These are phyloP conservation scores for Chrysogorgia sp. DNA, from an alignment of 92 coral and sea anemone genomes.

Conservation along the genomic window DNA sequence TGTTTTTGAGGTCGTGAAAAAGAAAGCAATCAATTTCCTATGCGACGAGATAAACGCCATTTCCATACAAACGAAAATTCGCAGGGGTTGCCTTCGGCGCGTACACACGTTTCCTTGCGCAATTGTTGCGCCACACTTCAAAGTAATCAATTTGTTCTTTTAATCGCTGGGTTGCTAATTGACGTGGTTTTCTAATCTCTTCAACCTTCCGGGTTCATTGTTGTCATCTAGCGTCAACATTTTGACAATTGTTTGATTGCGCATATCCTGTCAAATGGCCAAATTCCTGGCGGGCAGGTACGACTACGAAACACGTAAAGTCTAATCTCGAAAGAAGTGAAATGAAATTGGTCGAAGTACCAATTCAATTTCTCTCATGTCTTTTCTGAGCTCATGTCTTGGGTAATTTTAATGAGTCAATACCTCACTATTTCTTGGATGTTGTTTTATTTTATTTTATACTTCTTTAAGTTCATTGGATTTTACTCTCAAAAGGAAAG, in stretches of 20 bases:
- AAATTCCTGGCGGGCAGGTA: neutral
- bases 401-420: too few relatives aligned
- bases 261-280: neutral
- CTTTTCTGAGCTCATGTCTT: too few relatives aligned
- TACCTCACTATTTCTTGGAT: too few relatives aligned
- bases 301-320: too few relatives aligned
- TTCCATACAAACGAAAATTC: constrained; percentile 9
- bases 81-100: neutral
- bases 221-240: neutral
- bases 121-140: too few relatives aligned
- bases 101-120: neutral
- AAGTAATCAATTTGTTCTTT: neutral
- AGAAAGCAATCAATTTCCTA: constrained; percentile 12
- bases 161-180: neutral
- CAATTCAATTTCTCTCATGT: too few relatives aligned
- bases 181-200: neutral
- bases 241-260: neutral
- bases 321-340: too few relatives aligned
- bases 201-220: neutral
- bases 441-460: too few relatives aligned
- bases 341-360: too few relatives aligned
- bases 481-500: too few relatives aligned
- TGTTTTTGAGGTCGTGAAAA: neutral
- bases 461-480: too few relatives aligned
- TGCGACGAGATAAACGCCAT: constrained; percentile 21